These are phyloP conservation scores for Euproctis similis DNA, from an alignment of 2,888 invertebrate genomes.

Conservation along the genomic window DNA sequence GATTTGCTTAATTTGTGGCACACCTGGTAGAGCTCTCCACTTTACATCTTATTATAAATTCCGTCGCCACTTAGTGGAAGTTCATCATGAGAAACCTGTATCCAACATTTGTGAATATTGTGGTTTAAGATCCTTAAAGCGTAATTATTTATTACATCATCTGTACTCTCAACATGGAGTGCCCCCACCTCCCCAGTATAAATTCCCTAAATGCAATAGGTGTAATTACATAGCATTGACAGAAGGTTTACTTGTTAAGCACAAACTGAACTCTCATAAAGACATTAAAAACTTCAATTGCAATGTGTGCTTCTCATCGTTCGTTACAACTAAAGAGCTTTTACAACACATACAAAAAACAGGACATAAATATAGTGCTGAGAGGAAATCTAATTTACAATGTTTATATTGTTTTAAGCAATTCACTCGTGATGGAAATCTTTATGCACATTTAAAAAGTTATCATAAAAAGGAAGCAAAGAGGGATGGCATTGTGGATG, in stretches of 20 bases:
- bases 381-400: conserved; percentile 65
- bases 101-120: conserved; percentile 88
- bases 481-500: conserved; percentile 79
- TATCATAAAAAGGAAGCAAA: conserved; percentile 79
- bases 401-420: conserved; percentile 86
- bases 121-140: conserved; percentile 83
- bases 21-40: conserved; percentile 79
- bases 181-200: conserved; percentile 80
- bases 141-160: conserved; percentile 85
- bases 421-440: conserved; percentile 80
- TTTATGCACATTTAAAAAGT: conserved; percentile 82
- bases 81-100: conserved; percentile 86
- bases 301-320: conserved; percentile 73
- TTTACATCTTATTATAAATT: conserved; percentile 87
- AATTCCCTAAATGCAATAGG: conserved; percentile 85
- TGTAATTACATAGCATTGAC: conserved; percentile 87
- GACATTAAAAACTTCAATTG: conserved; percentile 67
- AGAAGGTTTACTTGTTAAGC: conserved; percentile 80
- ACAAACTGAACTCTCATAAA: conserved; percentile 80
- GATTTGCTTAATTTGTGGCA: conserved; percentile 86
- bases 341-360: conserved; percentile 73
- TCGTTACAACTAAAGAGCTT: conserved; percentile 53
- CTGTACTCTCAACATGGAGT: conserved; percentile 87
- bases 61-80: conserved; percentile 86
- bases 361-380: conserved; percentile 65